A percentile compares a stretch with the other conserved stretches of the same genome.
Conservation (phyloP, 2,888 invertebrate species). For the Eupithecia subfuscata region DNA sequence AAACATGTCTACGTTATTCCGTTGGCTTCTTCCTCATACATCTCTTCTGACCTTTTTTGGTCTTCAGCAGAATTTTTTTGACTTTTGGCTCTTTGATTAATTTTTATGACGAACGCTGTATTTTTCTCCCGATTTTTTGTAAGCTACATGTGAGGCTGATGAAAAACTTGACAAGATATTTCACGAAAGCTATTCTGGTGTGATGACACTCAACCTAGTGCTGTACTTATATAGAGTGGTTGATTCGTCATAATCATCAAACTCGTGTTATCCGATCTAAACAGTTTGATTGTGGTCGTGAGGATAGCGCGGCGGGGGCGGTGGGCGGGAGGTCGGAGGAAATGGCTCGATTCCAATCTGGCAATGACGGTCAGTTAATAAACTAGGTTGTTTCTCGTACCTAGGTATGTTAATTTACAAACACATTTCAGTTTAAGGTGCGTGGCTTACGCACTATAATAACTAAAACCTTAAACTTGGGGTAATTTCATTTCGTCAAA, state of each 20-base stretch:
- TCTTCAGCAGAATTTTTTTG: background rate
- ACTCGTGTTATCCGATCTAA: background rate
- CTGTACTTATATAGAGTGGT: background rate
- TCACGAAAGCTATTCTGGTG: background rate
- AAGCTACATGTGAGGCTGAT: background rate
- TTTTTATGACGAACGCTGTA: background rate
- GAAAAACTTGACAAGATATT: background rate
- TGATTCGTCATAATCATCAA: background rate
- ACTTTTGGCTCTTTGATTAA: background rate
- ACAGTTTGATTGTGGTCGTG: background rate
- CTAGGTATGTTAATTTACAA: background rate
- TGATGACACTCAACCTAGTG: background rate
- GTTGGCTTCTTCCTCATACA: background rate
- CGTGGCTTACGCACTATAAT: too few species aligned
- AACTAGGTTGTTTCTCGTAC: background rate
- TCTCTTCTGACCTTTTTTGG: background rate
- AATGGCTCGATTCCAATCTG: conserved; percentile 35
- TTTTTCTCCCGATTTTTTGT: background rate
- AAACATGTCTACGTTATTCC: conserved; percentile 13
- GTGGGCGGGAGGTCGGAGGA: conserved; percentile 34
- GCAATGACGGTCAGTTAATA: conserved; percentile 11
- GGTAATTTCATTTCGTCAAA: too few species aligned
- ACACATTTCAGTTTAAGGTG: too few species aligned
- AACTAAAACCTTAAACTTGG: too few species aligned
- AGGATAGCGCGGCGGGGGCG: background rate